These are phyloP conservation scores for Tetropium fuscum DNA, from an alignment of 2,888 invertebrate species.

Conservation along the genomic window DNA sequence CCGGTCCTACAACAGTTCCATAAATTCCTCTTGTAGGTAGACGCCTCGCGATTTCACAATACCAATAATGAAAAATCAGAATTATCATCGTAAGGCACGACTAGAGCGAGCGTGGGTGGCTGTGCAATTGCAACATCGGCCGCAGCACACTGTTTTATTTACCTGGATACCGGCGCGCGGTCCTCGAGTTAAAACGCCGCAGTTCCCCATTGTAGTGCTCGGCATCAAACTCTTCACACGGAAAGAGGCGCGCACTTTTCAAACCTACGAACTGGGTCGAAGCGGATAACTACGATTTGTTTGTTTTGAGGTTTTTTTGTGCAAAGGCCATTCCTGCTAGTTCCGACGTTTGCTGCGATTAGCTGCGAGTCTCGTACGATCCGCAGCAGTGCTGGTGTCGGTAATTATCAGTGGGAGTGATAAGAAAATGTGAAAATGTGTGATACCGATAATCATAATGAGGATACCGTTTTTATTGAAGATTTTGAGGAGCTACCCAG, in stretches of 20 bases:
- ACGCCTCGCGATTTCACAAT: slow-evolving; percentile 7
- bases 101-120: slow-evolving; percentile 35
- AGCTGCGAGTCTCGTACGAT: neutral
- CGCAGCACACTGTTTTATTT: slow-evolving; percentile 36
- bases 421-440: slow-evolving; percentile 39
- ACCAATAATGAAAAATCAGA: slow-evolving; percentile 1
- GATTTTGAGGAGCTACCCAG: slow-evolving; percentile 42
- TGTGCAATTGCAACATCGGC: slow-evolving; percentile 36
- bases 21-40: slow-evolving; percentile 2
- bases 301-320: slow-evolving; percentile 13
- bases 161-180: slow-evolving; percentile 37
- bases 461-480: slow-evolving; percentile 33
- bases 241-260: slow-evolving; percentile 26
- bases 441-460: slow-evolving; percentile 31
- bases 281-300: slow-evolving; percentile 6
- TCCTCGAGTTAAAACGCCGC: slow-evolving; percentile 33
- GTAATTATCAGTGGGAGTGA: slow-evolving; percentile 4
- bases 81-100: slow-evolving; percentile 17
- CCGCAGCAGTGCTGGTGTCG: slow-evolving; percentile 8
- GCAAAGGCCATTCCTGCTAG: neutral
- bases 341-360: neutral
- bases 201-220: slow-evolving; percentile 29
- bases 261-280: slow-evolving; percentile 17
- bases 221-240: slow-evolving; percentile 12
- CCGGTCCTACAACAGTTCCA: no score